Conservation (phyloP, 2,888 invertebrate genomes). For the Cataglyphis livida region DNA sequence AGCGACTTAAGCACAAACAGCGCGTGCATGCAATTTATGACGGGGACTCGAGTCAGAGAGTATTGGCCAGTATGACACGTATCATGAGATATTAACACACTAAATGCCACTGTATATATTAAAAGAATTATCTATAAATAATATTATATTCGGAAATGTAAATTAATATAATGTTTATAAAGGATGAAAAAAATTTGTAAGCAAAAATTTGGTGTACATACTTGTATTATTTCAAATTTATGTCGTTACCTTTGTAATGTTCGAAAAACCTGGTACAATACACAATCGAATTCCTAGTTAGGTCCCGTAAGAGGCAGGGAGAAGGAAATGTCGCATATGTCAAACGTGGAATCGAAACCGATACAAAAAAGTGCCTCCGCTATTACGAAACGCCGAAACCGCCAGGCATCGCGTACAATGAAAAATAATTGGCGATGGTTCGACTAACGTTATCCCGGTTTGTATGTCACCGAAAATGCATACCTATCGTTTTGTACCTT, state of each 20-base stretch:
- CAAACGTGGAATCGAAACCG: constrained; percentile 41
- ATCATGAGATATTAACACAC: not conserved
- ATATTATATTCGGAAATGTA: not conserved
- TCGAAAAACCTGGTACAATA: not conserved
- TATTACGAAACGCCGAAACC: constrained; percentile 42
- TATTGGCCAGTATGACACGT: not conserved
- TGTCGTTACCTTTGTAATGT: not conserved
- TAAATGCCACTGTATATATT: not conserved
- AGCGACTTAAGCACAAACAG: constrained; percentile 19
- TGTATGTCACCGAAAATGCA: constrained; percentile 37
- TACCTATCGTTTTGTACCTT: constrained; percentile 31
- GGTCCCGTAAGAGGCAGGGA: constrained; percentile 45
- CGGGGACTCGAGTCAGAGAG: not conserved
- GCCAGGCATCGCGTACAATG: constrained; percentile 12
- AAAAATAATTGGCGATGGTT: constrained; percentile 44
- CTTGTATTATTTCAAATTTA: not conserved
- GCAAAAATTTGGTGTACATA: not conserved
- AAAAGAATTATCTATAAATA: not conserved
- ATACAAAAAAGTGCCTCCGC: constrained; percentile 21
- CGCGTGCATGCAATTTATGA: constrained; percentile 29
- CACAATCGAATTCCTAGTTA: not conserved
- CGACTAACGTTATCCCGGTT: constrained; percentile 5
- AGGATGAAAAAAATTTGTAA: not conserved
- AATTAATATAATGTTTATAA: not conserved
- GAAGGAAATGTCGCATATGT: constrained; percentile 70